Evolutionary conservation across 1,140 invertebrate genomes (phyloP).

Genomic region (Plodia interpunctella): DNA sequence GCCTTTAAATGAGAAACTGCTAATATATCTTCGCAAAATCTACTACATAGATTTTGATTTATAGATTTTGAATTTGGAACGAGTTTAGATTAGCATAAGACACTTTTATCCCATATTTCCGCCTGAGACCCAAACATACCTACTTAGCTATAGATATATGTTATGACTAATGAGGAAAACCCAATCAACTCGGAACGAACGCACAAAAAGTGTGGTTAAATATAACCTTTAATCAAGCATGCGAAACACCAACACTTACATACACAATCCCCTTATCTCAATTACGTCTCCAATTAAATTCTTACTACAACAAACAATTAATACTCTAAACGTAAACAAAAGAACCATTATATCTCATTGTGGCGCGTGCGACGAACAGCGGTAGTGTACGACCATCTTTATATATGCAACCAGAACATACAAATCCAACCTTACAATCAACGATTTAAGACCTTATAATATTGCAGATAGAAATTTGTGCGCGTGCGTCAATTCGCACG

Average conservation of each 20-base stretch:
- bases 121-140: too few relatives aligned
- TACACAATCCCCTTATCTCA: constrained; percentile 3
- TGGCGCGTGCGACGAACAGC: constrained; percentile 48
- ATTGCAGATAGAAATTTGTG: constrained; percentile 30
- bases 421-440: constrained; percentile 26
- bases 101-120: too few relatives aligned
- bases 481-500: constrained; percentile 52
- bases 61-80: too few relatives aligned
- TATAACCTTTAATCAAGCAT: neutral
- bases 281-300: constrained; percentile 2
- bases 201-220: neutral
- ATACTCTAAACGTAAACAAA: constrained; percentile 45
- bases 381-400: constrained; percentile 63
- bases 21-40: too few relatives aligned
- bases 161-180: too few relatives aligned
- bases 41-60: too few relatives aligned
- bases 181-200: too few relatives aligned
- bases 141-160: too few relatives aligned
- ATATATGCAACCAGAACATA: neutral
- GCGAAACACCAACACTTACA: neutral
- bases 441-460: constrained; percentile 11
- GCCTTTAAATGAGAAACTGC: too few relatives aligned
- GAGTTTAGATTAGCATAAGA: too few relatives aligned
- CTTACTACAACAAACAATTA: constrained; percentile 10
- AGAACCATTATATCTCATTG: constrained; percentile 65